Evolutionary conservation across 2,888 invertebrate genomes (phyloP), one percentile per base, ranked within the genome.

Genomic region (Oxycera nigricornis): DNA sequence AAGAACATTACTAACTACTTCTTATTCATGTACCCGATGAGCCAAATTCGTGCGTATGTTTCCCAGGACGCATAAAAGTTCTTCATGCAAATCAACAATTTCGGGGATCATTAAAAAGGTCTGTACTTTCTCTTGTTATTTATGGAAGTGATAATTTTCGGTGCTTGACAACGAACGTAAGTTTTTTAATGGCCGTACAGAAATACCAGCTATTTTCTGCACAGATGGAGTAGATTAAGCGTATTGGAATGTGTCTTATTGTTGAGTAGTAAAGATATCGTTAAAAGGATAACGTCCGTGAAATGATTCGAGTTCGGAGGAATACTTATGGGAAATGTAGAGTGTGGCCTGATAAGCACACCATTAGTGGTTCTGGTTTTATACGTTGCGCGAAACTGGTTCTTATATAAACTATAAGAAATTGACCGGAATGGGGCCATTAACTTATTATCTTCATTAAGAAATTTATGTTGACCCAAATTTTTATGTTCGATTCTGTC

Each of bases 21-120:
- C 9, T 17, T 31, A 17, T 30, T 35, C 17, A 6, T 22, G 20
- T 14, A 11, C 41, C 22, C 1, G 11, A 22, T 11, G 30, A 65
- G 65, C 39, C 24, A 41, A 65, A 65, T n/a, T 30, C 41, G 41
- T 41, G 65, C 65, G 61, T 65, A 65, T 65, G 41, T 26, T 22
- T 26, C 2, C 24, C 14, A n/a, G 24, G 24, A 0, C 41, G 9
- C 14, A 30, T 41, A 65, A 65, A 65, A 65, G 65, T 41, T 65
- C 41, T 22, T 24, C 65, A 65, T 65, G 65, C 65, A 65, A 65
- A 65, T 65, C 65, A 26, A 65, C 65, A 41, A 65, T 65, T 65
- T 65, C 65, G 22, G 9, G 65, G 65, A 65, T 65, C 65, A 35
- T 65, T 65, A 65, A 39, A 65, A 14, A 35, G 65, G 39, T 24